Evolutionary conservation across 2,888 invertebrate species (phyloP).

Genomic region (Diaperis boleti): DNA sequence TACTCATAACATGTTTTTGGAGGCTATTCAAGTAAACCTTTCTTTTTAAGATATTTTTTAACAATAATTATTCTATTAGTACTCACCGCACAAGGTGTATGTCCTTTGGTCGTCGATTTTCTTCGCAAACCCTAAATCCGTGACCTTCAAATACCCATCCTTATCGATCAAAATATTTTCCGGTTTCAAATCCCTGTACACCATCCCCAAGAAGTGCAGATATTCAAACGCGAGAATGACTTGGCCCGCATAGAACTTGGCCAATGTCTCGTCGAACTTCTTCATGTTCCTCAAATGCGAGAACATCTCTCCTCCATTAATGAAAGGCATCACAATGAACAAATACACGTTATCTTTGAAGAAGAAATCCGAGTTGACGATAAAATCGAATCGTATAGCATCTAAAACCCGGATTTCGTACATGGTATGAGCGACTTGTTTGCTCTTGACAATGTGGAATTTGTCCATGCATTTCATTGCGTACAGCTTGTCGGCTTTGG

Average conservation of each 20-base stretch:
- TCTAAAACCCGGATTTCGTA: slow-evolving; percentile 93
- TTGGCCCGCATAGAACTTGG: slow-evolving; percentile 93
- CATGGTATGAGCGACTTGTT: slow-evolving; percentile 89
- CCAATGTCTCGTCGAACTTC: slow-evolving; percentile 74
- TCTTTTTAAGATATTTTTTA: no score
- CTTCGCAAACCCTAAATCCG: slow-evolving; percentile 97
- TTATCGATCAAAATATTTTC: slow-evolving; percentile 86
- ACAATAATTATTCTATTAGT: no score
- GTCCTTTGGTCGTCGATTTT: slow-evolving; percentile 78
- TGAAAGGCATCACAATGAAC: slow-evolving; percentile 87
- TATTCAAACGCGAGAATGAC: slow-evolving; percentile 92
- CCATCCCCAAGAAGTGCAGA: slow-evolving; percentile 85
- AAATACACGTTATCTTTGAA: slow-evolving; percentile 89
- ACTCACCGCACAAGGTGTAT: slow-evolving; percentile 86
- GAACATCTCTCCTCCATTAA: slow-evolving; percentile 91
- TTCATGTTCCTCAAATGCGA: slow-evolving; percentile 74
- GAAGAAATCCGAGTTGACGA: slow-evolving; percentile 85
- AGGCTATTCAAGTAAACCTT: no score
- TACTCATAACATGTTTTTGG: no score
- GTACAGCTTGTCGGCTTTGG: slow-evolving; percentile 70
- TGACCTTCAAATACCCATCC: slow-evolving; percentile 83
- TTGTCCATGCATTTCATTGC: slow-evolving; percentile 94
- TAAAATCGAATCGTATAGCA: slow-evolving; percentile 88
- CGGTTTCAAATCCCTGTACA: slow-evolving; percentile 94
- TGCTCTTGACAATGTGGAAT: slow-evolving; percentile 86